These are phyloP conservation scores for Catharus bicknelli DNA, from an alignment of 2,113 vertebrate genomes.

Conservation along the genomic window DNA sequence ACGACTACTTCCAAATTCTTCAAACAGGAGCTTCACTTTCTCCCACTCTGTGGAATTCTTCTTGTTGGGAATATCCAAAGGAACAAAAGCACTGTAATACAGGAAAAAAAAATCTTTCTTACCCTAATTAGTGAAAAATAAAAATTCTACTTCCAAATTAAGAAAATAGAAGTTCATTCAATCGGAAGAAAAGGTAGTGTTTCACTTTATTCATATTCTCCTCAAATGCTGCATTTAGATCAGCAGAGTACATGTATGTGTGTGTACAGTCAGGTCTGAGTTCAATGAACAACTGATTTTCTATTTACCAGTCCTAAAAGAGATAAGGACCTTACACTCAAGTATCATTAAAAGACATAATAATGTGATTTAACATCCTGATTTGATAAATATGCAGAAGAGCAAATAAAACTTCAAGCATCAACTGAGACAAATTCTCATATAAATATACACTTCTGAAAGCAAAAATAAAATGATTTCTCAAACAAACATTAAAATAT, in stretches of 20 bases:
- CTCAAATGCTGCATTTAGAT: neutral
- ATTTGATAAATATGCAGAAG: neutral
- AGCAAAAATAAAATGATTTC: neutral
- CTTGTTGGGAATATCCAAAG: slow-evolving; percentile 81
- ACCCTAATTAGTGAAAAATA: neutral
- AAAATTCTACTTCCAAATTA: neutral
- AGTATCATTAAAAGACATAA: neutral
- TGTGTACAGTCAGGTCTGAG: neutral
- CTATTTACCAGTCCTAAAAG: neutral
- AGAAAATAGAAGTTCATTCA: neutral
- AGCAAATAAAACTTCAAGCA: neutral
- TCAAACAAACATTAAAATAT: neutral
- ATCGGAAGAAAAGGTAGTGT: neutral
- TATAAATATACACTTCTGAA: neutral
- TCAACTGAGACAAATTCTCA: neutral
- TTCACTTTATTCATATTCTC: neutral
- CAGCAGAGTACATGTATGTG: neutral
- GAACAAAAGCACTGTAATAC: slow-evolving; percentile 89
- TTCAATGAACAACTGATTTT: neutral
- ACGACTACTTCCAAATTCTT: slow-evolving; percentile 95
- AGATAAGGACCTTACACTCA: neutral
- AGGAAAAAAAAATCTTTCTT: neutral
- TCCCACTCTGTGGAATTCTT: slow-evolving; percentile 96
- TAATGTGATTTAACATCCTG: neutral
- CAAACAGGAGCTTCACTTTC: slow-evolving; percentile 91